Percentiles rank a stretch among this genome's conserved stretches.
Conservation (phyloP, 2,797 vertebrate genomes). For the Fistularia commersonii region DNA sequence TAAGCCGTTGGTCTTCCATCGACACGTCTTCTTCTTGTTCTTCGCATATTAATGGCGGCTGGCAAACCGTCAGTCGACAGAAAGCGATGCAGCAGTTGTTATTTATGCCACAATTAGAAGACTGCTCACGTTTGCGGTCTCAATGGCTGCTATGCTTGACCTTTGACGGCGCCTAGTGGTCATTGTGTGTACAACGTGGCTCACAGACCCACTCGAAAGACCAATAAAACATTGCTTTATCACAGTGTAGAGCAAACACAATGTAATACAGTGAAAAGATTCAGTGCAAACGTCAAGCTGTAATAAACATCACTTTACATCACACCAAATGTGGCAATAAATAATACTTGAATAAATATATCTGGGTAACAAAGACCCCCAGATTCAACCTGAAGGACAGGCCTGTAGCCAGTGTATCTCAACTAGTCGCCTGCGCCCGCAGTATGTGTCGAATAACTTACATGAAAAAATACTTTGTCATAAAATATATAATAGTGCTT, state of each 20-base stretch:
- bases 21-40: too few species aligned
- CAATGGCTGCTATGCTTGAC: slow-evolving; percentile 18
- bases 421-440: slow-evolving; percentile 5
- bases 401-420: slow-evolving; percentile 10
- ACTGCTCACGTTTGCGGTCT: not conserved
- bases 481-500: too few species aligned
- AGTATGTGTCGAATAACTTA: slow-evolving; percentile 1
- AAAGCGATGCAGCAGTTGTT: not conserved
- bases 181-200: not conserved
- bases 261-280: slow-evolving; percentile 35
- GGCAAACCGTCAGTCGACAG: not conserved
- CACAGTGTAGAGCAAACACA: slow-evolving; percentile 38
- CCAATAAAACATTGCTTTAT: slow-evolving; percentile 41
- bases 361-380: too few species aligned
- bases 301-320: slow-evolving; percentile 53
- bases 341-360: slow-evolving; percentile 54
- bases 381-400: slow-evolving; percentile 31
- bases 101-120: not conserved
- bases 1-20: too few species aligned
- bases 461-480: slow-evolving; percentile 10
- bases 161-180: slow-evolving; percentile 43
- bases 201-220: slow-evolving; percentile 6
- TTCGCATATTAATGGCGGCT: too few species aligned
- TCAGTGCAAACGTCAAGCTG: slow-evolving; percentile 51
- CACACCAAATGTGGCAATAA: slow-evolving; percentile 50